Conservation (phyloP, 2,797 vertebrate species). For the Gymnodraco acuticeps region DNA sequence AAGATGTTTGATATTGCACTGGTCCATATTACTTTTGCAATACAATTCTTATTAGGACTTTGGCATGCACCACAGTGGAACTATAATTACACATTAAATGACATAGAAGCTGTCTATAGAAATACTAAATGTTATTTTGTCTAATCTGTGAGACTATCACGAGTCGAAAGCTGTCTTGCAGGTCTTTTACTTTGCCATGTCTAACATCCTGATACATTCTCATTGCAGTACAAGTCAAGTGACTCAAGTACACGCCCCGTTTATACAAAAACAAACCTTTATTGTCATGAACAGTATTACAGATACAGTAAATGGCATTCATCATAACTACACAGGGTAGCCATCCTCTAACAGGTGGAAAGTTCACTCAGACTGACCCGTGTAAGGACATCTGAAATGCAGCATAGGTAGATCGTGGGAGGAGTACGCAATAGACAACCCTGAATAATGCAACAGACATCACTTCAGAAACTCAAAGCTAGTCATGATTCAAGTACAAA, state of each 20-base stretch:
- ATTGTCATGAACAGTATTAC: constrained; percentile 77
- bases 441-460: constrained; percentile 76
- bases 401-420: constrained; percentile 71
- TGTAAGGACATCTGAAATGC: constrained; percentile 71
- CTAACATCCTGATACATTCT: neutral
- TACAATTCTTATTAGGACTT: neutral
- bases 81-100: neutral
- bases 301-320: constrained; percentile 75
- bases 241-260: neutral
- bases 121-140: neutral
- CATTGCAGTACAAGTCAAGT: neutral
- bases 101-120: neutral
- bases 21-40: no score
- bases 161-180: neutral
- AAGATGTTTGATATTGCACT: no score
- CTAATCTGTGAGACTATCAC: neutral
- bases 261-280: constrained; percentile 62
- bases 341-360: constrained; percentile 51
- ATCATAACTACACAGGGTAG: constrained; percentile 58
- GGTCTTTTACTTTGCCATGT: neutral
- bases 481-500: constrained; percentile 79
- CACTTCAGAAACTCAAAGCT: constrained; percentile 71
- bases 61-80: neutral
- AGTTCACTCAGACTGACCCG: constrained; percentile 57
- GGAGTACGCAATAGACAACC: constrained; percentile 60